Conservation (phyloP, 2,797 vertebrate species). For the Poecile montanus region DNA sequence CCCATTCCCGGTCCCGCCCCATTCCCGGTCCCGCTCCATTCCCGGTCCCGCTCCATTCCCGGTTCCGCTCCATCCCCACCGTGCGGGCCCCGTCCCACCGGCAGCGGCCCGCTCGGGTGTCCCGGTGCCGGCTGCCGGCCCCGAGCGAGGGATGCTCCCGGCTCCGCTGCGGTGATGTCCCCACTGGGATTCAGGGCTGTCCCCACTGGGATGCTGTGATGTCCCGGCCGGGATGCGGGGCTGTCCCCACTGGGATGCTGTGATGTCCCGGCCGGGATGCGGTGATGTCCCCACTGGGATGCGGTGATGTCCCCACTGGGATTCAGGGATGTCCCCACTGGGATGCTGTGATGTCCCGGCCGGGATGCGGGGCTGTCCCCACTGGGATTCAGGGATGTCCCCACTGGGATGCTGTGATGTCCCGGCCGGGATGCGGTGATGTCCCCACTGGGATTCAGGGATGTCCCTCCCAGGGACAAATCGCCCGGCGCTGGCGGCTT, state of each 20-base stretch:
- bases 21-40: no score
- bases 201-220: background rate
- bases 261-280: background rate
- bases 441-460: background rate
- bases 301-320: no score
- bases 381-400: background rate
- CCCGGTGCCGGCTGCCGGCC: background rate
- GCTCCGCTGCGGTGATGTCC: background rate
- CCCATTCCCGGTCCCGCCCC: no score
- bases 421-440: background rate
- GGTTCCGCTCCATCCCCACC: no score
- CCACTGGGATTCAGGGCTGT: no score
- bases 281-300: no score
- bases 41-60: background rate
- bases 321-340: no score
- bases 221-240: rapidly evolving
- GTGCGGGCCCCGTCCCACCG: no score
- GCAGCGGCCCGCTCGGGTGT: background rate
- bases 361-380: background rate
- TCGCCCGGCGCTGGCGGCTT: background rate
- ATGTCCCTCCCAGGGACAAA: background rate
- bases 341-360: background rate
- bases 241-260: background rate
- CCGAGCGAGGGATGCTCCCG: background rate
- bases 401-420: background rate